Conservation (phyloP, 2,113 vertebrate species). For the Erythrocercus mccallii region DNA sequence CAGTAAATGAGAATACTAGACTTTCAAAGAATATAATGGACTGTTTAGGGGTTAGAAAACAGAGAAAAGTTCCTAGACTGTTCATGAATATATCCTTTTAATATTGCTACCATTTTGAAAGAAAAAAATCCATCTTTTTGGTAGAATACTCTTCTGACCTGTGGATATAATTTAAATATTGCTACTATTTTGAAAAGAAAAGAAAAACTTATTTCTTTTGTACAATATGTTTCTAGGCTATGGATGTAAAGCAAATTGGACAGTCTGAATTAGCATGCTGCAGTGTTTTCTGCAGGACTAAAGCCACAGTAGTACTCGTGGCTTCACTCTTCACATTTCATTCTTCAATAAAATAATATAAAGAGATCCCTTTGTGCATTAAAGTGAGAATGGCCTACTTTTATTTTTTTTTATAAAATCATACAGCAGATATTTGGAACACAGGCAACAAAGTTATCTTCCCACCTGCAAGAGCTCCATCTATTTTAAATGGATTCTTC, state of each 20-base stretch:
- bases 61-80: background rate
- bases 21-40: background rate
- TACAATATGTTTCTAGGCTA: background rate
- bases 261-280: background rate
- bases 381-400: background rate
- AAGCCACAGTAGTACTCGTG: background rate
- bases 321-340: background rate
- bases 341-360: background rate
- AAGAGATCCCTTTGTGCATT: background rate
- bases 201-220: background rate
- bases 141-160: background rate
- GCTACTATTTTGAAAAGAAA: background rate
- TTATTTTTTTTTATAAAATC: background rate
- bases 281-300: background rate
- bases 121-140: background rate
- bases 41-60: background rate
- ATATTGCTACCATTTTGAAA: background rate
- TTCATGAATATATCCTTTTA: background rate
- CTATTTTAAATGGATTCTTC: background rate
- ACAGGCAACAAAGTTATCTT: background rate
- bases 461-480: background rate
- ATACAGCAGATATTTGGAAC: background rate
- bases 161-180: background rate
- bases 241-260: background rate
- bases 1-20: background rate